Evolutionary conservation across 2,113 vertebrate genomes (phyloP).

Genomic region (Anarhynchus alexandrinus): DNA sequence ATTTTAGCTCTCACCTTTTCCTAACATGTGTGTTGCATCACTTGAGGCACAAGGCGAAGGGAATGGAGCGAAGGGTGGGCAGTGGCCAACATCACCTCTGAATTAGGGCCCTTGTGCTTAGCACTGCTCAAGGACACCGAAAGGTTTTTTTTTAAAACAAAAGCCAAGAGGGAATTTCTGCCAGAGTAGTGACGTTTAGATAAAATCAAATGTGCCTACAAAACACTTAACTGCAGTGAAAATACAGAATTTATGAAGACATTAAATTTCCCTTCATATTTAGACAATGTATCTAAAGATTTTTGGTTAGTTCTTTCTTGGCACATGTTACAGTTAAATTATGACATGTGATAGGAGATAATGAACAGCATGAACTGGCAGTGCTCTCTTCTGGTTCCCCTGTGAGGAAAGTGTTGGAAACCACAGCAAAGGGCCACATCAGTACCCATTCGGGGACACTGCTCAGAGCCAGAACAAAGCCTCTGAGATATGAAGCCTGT

Average conservation of each 20-base stretch:
- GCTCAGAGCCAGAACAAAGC: not conserved
- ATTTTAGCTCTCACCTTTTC: constrained; percentile 10
- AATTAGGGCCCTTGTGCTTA: not conserved
- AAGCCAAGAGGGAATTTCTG: not conserved
- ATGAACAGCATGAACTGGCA: not conserved
- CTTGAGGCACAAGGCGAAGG: not conserved
- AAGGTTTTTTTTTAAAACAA: not conserved
- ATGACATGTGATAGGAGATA: not conserved
- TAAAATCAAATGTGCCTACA: not conserved
- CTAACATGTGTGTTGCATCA: not conserved
- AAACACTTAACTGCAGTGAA: not conserved
- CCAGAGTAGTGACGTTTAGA: not conserved
- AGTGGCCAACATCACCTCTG: not conserved
- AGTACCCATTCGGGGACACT: not conserved
- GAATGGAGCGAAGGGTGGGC: not conserved
- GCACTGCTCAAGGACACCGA: not conserved
- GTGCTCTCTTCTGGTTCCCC: not conserved
- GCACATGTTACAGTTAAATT: not conserved
- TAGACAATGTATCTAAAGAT: not conserved
- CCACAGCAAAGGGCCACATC: not conserved
- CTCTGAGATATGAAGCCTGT: not conserved
- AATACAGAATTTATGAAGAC: not conserved
- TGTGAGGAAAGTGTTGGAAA: not conserved
- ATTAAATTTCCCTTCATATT: not conserved
- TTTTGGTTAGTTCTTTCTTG: not conserved